Evolutionary conservation across 2,797 vertebrate species (phyloP), one percentile per base, ranked within the genome.

Genomic region (Podarcis siculus): DNA sequence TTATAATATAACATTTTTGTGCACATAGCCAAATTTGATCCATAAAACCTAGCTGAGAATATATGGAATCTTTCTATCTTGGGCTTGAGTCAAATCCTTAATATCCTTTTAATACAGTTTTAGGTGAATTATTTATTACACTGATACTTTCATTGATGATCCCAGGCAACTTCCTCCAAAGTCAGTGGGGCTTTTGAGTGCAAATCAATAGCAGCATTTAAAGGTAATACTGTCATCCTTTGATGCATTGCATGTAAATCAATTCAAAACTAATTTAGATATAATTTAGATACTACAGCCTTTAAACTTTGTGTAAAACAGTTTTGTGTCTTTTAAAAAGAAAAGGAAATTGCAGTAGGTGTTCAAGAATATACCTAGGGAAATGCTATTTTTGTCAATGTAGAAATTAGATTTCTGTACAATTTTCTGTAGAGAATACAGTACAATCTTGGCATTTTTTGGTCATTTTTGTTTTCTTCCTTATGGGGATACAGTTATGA

Each of bases 81-180:
- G 89, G 76, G 37, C 87, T 92, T 95, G 94, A 93, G 86, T 86
- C 90, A 95, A 92, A 92, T 67, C 82, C 92, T 91, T 83, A 94
- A 86, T 93, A 93, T 93, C 89, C 89, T 91, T 91, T 96, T 94
- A 93, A 95, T 88, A 92, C 89, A 89, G 93, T 95, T 95, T 95
- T 95, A 95, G 89, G 83, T 42, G 5, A 96, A 91, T 94, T 95
- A 93, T 95, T 94, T 95, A 95, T 89, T 85, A 95, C 90, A 86
- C 89, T 90, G 67, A 73, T 92, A 92, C 25, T 90, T 45, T 77
- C 87, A 91, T 73, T 94, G 86, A 96, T 89, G 89, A 85, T 86
- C 55, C 88, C 4, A 82, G 21, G 83, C 64, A 91, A 88, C 85
- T 93, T 83, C 83, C 10, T 32, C 79, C 87, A 87, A 91, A 91